Evolutionary conservation across 2,888 invertebrate species (phyloP), one percentile per base, ranked within the genome.

Genomic region (Hydrotaea diabolus): DNA sequence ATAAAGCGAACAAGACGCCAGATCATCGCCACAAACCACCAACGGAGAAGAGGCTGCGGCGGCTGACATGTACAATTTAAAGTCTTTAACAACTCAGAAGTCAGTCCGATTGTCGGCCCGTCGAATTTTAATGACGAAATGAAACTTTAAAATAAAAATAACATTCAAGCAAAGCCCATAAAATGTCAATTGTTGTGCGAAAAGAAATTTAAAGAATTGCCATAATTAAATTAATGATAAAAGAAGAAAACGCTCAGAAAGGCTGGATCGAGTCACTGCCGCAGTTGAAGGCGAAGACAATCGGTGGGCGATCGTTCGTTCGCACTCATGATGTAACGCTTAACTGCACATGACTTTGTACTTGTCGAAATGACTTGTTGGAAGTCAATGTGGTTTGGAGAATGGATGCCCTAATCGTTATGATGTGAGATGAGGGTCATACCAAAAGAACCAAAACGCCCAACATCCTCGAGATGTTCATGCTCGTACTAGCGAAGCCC

Each of bases 171-270:
- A 78, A 23, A 55, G 13, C 64, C 66, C 72, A 82, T 77, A 81
- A 82, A 83, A 80, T 80, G 73, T 73, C 72, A 82, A 82, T 83
- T 85, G 77, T 66, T 76, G 64, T 75, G 19, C 72, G 59, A 71
- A 76, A 72, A 49, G 53, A 72, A 57, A 74, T 55, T 46, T 66
- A 85, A 85, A 82, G 78, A 77, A 85, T 82, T 85, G 85, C 66
- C 84, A 85, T 80, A 86, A 87, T 86, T 86, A 86, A 80, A 78
- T 87, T 85, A 87, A 86, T 83, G 84, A 77, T 49, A 49, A 31
- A 31, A 7, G 7, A 31, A 31, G 7, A 31, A 7, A 7, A 4
- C 9, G 13, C 4, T 11, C 7, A 4, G 7, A 39, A 39, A 39
- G 39, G 39, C 2, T 31, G 31, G 31, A n/a, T n/a, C n/a, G 31